Conservation (phyloP, 2,797 vertebrate genomes). For the Halcyon chelicuti region DNA sequence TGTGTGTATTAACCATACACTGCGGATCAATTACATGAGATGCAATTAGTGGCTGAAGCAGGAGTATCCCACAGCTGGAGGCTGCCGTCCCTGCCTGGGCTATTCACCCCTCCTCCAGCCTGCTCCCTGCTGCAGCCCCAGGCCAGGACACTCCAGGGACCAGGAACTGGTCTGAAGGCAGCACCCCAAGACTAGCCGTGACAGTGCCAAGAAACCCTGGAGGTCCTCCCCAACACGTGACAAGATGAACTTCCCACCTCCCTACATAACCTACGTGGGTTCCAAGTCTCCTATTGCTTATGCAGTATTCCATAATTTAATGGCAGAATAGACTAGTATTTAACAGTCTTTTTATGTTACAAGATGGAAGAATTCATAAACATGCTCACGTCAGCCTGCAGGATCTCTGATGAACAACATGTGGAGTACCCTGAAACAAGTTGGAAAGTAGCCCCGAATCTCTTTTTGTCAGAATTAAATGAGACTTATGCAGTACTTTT, state of each 20-base stretch:
- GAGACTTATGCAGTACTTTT: background rate
- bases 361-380: background rate
- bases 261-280: accelerated
- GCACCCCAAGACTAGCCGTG: accelerated
- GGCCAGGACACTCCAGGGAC: accelerated
- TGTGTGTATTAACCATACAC: background rate
- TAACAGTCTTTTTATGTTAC: background rate
- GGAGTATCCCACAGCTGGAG: background rate
- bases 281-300: background rate
- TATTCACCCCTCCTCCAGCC: background rate
- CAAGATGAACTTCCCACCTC: background rate
- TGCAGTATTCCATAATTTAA: background rate
- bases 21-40: background rate
- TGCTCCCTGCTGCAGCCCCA: accelerated
- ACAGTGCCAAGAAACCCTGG: background rate
- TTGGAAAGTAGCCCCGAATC: background rate
- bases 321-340: background rate
- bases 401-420: background rate
- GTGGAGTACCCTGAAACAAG: background rate
- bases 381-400: accelerated
- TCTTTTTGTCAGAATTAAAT: background rate
- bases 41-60: background rate
- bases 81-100: background rate
- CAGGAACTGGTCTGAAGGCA: accelerated
- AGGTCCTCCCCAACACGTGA: accelerated